These are phyloP conservation scores for Pachypsylla venusta DNA, from an alignment of 1,140 invertebrate genomes.

Conservation along the genomic window DNA sequence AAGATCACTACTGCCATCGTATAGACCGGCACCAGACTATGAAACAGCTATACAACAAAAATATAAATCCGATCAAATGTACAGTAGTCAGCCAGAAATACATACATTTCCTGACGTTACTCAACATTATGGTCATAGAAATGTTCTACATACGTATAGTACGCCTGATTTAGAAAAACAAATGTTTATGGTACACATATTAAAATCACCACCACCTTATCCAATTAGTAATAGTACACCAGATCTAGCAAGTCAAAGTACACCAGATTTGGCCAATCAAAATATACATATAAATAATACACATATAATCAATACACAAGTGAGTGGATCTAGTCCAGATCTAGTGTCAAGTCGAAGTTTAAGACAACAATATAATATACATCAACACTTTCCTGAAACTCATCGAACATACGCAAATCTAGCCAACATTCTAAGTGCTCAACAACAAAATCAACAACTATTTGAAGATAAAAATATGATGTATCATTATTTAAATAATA, in stretches of 20 bases:
- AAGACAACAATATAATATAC: slow-evolving; percentile 36
- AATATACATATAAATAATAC: slow-evolving; percentile 7
- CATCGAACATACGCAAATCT: slow-evolving; percentile 58
- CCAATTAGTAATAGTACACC: slow-evolving; percentile 64
- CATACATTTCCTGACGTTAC: slow-evolving; percentile 30
- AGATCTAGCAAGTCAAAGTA: slow-evolving; percentile 43
- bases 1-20: slow-evolving; percentile 59
- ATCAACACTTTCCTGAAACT: slow-evolving; percentile 33
- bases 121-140: not conserved
- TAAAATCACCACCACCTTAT: slow-evolving; percentile 70
- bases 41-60: slow-evolving; percentile 76
- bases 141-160: slow-evolving; percentile 23
- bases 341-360: slow-evolving; percentile 47
- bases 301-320: slow-evolving; percentile 24
- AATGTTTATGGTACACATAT: slow-evolving; percentile 49
- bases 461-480: slow-evolving; percentile 5
- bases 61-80: slow-evolving; percentile 32
- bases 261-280: slow-evolving; percentile 15
- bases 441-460: slow-evolving; percentile 11
- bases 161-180: slow-evolving; percentile 32
- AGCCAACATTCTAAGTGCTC: slow-evolving; percentile 25
- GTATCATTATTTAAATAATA: slow-evolving; percentile 10
- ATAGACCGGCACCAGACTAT: slow-evolving; percentile 84
- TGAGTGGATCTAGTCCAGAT: slow-evolving; percentile 57
- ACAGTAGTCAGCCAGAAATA: slow-evolving; percentile 48